Base-by-base conservation (phyloP, 2,113 vertebrate genomes). In the Fukomys damarensis region DNA sequence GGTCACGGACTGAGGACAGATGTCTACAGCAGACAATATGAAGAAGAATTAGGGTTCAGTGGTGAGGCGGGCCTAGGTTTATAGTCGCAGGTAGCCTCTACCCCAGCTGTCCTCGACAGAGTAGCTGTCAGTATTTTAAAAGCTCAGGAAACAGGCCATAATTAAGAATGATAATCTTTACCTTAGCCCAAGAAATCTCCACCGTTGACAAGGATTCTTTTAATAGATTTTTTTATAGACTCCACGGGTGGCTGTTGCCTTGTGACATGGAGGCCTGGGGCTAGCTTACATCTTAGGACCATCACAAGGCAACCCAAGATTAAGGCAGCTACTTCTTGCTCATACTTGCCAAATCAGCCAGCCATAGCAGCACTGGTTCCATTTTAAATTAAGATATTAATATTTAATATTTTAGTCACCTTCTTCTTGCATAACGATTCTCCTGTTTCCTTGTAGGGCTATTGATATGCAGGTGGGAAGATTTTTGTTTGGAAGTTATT, bases 361-460 rank as follows among this genome's bases (percentile, higher is more conserved):
- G 41, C 13, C 26, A 79, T 26, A 89, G 63, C 74, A 86, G 22
- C 49, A 59, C 65, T 35, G 9, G 24, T 28, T 93, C 77, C 38
- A 61, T 61, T 96, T 95, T 92, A 93, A 96, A 96, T 96, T 68
- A 89, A 94, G 35, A 92, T 90, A 91, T 96, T 86, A 95, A 93
- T 93, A 93, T 91, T 96, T 94, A 93, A 91, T 89, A 54, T 49
- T 93, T 84, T 58, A 88, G 26, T 89, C 49, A 54, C 38, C 41
- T 97, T 94, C 58, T 58, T 91, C 94, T 89, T 74, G 12, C 14
- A 59, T 66, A 81, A 58, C 22, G n/a, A 91, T 89, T 2, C n/a
- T 80, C 82, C 38, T 30, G 49, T 63, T 87, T 32, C 35, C n/a
- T 89, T 46, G 2, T 17, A 87, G 81, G 28, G n/a, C n/a, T 83